Conservation (phyloP, 1,140 invertebrate species). For the Saccostrea cuccullata region DNA sequence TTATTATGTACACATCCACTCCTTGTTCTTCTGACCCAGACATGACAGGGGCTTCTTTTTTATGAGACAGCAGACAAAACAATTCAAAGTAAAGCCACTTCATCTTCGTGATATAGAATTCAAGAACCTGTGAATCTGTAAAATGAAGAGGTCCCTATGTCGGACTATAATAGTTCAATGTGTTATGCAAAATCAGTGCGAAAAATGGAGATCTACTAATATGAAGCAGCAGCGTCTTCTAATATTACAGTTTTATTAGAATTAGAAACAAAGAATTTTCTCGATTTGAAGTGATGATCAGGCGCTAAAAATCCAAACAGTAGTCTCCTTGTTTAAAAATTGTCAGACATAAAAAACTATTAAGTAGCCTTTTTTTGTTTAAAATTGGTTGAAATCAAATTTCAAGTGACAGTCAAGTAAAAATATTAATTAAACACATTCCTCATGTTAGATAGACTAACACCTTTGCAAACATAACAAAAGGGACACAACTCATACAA, state of each 20-base stretch:
- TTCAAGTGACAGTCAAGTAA: not conserved
- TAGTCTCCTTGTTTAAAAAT: too few species aligned
- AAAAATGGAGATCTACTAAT: constrained; percentile 21
- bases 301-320: not conserved
- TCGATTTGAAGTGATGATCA: not conserved
- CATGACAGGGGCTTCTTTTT: not conserved
- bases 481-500: constrained; percentile 22
- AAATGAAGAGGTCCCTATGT: not conserved
- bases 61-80: not conserved
- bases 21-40: not conserved
- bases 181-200: constrained; percentile 21
- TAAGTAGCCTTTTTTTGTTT: not conserved
- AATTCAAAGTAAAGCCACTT: not conserved
- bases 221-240: not conserved
- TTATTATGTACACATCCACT: not conserved
- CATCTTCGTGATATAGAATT: not conserved
- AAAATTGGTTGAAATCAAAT: not conserved
- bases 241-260: constrained; percentile 23
- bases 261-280: not conserved
- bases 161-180: not conserved
- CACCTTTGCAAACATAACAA: constrained; percentile 9
- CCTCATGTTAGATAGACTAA: not conserved
- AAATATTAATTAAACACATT: not conserved
- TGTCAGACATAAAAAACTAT: too few species aligned
- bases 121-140: not conserved